Evolutionary conservation across 2,888 invertebrate genomes (phyloP).

Genomic region (Strigamia maritima): DNA sequence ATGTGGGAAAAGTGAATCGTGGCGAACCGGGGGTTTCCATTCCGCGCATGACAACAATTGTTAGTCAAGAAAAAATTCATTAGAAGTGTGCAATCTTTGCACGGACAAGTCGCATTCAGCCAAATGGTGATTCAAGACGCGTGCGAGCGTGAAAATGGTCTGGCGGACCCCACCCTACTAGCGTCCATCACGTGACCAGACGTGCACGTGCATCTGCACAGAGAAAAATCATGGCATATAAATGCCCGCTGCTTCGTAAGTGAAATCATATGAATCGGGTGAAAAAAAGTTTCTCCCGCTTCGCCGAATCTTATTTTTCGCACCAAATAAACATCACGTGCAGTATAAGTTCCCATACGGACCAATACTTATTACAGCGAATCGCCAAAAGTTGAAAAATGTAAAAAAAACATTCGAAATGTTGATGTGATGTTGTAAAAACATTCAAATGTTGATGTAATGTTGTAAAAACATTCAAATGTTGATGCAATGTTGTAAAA

Average conservation of each 20-base stretch:
- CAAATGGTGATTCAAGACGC: background rate
- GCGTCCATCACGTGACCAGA: slow-evolving; percentile 4
- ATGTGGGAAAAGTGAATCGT: no score
- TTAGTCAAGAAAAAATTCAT: background rate
- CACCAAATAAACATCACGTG: background rate
- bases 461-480: no score
- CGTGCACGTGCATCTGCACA: background rate
- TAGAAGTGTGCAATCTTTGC: background rate
- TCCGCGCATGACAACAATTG: background rate
- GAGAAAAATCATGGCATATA: background rate
- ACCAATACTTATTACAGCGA: no score
- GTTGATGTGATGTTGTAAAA: no score
- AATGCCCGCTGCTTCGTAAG: background rate
- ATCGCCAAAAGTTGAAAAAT: no score
- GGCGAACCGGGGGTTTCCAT: no score
- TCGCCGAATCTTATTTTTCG: background rate
- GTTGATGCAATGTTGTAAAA: no score
- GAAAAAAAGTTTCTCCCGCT: background rate
- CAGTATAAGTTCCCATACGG: no score
- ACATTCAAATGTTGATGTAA: no score
- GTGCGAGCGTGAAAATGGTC: slow-evolving; percentile 4
- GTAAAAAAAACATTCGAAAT: no score
- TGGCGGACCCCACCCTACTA: background rate
- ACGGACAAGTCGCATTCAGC: background rate
- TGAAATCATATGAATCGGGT: background rate